Base-by-base conservation (phyloP, 2,888 invertebrate species). In the Crocallis elinguaria region DNA sequence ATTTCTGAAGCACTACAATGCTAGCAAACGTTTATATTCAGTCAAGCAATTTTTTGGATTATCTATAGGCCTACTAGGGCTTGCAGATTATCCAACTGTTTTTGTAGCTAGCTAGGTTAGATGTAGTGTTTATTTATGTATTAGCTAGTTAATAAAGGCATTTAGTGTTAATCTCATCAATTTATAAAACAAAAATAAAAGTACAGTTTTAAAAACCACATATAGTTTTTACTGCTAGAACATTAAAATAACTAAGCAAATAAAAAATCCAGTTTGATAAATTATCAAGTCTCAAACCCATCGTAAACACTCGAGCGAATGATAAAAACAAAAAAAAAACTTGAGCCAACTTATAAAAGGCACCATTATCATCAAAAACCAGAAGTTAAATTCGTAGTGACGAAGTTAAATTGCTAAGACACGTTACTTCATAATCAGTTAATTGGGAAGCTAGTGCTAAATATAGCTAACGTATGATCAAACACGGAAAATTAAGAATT, bases 371-470 rank as follows among this genome's bases (percentile, higher is more conserved):
- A 16, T 14, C 23, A n/a, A 39, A 16, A 9, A 13, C 16, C 38
- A 39, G 25, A 27, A 38, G 27, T 37, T 23, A 1, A 32, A 6
- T 14, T 32, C 8, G 3, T 12, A 12, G 12, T 14, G 35, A 11
- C 19, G 12, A 14, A 38, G 7, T n/a, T 4, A 37, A 25, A 36
- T 37, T 45, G 39, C n/a, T 8, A 42, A 36, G 35, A 30, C 36
- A 25, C 25, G 23, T 43, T 29, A 14, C 29, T 11, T 30, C 30
- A 14, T 38, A 53, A 48, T 58, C 56, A 60, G 37, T 32, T 14
- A 62, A 59, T 49, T 46, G 32, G 8, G 46, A 32, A 46, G 32
- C 30, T 2, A 30, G 23, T 13, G 46, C 23, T 46, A 46, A 46
- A 30, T 46, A 30, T 46, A 30, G 9, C 30, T 16, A 11, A 30